These are phyloP conservation scores for Cephus nigrinus DNA, from an alignment of 2,888 invertebrate genomes.

Conservation along the genomic window DNA sequence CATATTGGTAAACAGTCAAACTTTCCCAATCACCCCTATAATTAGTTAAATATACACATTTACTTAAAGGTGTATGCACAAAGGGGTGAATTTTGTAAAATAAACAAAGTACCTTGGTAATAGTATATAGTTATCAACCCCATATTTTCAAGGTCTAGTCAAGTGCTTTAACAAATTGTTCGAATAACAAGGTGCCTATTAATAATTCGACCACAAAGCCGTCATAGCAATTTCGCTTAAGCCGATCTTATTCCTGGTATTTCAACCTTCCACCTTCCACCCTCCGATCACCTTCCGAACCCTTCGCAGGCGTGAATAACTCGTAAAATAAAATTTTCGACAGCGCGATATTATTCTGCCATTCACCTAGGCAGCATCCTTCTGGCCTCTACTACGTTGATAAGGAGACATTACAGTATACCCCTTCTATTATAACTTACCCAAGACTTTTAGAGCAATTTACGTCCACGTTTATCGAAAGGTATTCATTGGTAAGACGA, in stretches of 20 bases:
- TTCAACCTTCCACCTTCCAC: not conserved
- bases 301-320: not conserved
- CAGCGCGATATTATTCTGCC: not conserved
- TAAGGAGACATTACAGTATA: not conserved
- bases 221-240: not conserved
- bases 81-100: no score
- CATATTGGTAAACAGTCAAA: no score
- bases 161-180: not conserved
- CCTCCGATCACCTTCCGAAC: not conserved
- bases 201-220: not conserved
- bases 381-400: not conserved
- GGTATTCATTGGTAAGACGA: not conserved
- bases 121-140: not conserved
- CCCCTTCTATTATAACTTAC: not conserved
- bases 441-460: not conserved
- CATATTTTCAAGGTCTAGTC: not conserved
- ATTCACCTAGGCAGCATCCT: not conserved
- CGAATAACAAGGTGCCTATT: not conserved
- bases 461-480: not conserved
- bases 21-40: no score
- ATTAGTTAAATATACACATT: no score
- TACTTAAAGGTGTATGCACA: no score
- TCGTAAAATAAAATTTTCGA: not conserved
- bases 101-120: no score
- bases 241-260: not conserved